Evolutionary conservation across 2,797 vertebrate species (phyloP).

Genomic region (Chloroceryle amazona): DNA sequence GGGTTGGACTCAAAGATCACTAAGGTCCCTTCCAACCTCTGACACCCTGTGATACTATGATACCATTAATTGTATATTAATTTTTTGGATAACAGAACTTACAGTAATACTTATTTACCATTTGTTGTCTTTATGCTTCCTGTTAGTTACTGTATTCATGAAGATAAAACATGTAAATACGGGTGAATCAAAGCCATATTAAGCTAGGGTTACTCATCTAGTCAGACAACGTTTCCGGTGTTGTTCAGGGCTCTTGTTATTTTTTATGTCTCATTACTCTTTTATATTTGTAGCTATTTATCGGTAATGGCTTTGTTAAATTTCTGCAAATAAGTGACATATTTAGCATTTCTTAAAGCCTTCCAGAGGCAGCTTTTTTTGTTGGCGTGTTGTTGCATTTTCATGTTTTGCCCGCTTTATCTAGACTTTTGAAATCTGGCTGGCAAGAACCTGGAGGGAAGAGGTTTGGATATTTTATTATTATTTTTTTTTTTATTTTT

Average conservation of each 20-base stretch:
- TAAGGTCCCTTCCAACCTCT: too few relatives aligned
- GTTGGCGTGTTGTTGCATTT: neutral
- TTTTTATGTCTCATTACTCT: neutral
- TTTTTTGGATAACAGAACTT: neutral
- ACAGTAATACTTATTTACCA: neutral
- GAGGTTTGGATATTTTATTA: neutral
- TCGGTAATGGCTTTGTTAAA: neutral
- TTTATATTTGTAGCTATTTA: neutral
- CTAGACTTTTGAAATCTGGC: neutral
- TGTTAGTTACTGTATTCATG: constrained; percentile 24
- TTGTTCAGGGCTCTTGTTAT: neutral
- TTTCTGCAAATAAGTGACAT: neutral
- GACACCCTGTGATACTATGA: too few relatives aligned
- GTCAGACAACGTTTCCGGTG: neutral
- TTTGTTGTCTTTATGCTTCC: neutral
- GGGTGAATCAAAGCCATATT: constrained; percentile 32
- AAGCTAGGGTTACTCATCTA: neutral
- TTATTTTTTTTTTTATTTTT: neutral
- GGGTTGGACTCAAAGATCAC: too few relatives aligned
- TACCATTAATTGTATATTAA: neutral
- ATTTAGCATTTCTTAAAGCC: neutral
- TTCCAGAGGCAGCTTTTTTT: neutral
- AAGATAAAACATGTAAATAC: constrained; percentile 28
- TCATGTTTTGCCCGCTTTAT: neutral
- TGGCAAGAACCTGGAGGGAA: neutral